Base-by-base conservation (phyloP, 2,797 vertebrate species). In the Semaprochilodus insignis region DNA sequence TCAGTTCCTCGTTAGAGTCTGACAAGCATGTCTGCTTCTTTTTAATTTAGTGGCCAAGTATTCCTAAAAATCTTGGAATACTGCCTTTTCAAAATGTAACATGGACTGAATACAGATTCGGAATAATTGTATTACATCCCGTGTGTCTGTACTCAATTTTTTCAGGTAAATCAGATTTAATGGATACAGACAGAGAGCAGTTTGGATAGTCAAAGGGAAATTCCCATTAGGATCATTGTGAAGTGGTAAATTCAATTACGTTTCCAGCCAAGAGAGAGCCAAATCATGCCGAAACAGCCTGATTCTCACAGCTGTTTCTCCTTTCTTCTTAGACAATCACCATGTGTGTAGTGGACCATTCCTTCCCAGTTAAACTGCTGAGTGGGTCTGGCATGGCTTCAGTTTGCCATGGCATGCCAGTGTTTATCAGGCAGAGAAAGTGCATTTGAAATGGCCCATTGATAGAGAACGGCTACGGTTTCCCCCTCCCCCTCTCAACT, bases 391-490 rank as follows among this genome's bases (percentile, higher is more conserved):
- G 86, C 72, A 80, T 76, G 87, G 57, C 65, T 85, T 83, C 48
- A 74, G 81, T 83, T 85, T 81, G 77, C 48, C 81, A 73, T 57
- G 77, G 85, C 78, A 76, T 87, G 83, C 73, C 85, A 84, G 72
- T 78, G 77, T 92, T 91, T 85, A 90, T 87, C 89, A 90, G 86
- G 85, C 83, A 85, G 44, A 2, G 80, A 90, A 84, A 84, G 65
- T 7, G 36, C 77, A 78, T 81, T 89, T 89, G 83, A 90, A 91
- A 91, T 85, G 84, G 82, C 73, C 90, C 88, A 91, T 89, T 92
- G 89, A 90, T 87, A 80, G 76, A 86, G 85, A 48, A 74, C 5
- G 75, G 88, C 80, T 89, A 88, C 90, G 76, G 87, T 88, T 89
- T 86, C 81, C 86, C 82, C 84, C 77, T 83, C 81, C 89, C 91